Conservation (phyloP, 1,140 invertebrate species). For the Melanaphis sacchari region DNA sequence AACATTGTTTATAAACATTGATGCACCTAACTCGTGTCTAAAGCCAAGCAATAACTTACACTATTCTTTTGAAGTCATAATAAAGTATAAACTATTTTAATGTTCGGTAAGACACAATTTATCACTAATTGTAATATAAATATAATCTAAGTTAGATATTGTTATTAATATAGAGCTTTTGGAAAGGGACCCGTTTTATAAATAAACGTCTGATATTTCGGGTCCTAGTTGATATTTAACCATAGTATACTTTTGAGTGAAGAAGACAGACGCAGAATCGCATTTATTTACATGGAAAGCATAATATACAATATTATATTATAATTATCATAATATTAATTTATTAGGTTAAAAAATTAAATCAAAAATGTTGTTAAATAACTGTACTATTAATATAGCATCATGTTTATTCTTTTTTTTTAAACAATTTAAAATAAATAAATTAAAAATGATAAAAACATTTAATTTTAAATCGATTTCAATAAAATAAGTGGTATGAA, state of each 20-base stretch:
- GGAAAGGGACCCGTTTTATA: too few species aligned
- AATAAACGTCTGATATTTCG: too few species aligned
- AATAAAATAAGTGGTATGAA: too few species aligned
- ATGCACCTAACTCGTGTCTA: neutral
- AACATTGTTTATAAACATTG: neutral
- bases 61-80: neutral
- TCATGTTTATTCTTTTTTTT: neutral
- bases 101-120: neutral
- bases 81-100: neutral
- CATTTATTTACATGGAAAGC: neutral
- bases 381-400: neutral
- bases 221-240: neutral
- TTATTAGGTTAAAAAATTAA: neutral
- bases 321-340: neutral
- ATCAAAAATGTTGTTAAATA: neutral
- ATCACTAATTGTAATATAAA: neutral
- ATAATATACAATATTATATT: neutral
- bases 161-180: too few species aligned
- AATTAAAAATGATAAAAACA: too few species aligned
- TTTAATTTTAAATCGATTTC: too few species aligned
- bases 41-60: neutral
- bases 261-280: neutral
- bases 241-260: neutral
- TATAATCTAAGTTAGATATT: too few species aligned
- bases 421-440: too few species aligned